phyloP scores from a whole-genome alignment of 2,113 vertebrate genomes.

The Todiramphus chloris region DNA sequence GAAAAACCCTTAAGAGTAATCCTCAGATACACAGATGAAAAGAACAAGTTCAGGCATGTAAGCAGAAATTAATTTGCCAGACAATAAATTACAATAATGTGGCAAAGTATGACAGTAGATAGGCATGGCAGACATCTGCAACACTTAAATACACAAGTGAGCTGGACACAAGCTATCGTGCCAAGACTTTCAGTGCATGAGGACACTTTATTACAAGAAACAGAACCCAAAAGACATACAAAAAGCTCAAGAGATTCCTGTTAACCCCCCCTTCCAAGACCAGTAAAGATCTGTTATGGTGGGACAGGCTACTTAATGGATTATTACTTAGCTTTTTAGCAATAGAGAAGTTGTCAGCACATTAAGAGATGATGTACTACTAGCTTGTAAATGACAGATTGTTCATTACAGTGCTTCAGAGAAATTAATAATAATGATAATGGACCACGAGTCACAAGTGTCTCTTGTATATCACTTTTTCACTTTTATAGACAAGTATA shows the following conservation, averaged over 20 bases:
- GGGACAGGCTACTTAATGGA: background rate
- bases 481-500: conserved; percentile 40
- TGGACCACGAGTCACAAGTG: background rate
- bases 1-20: background rate
- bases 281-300: background rate
- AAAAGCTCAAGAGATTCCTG: background rate
- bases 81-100: background rate
- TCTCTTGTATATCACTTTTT: conserved; percentile 50
- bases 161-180: background rate
- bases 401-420: conserved; percentile 9
- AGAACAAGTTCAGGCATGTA: background rate
- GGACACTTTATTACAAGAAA: background rate
- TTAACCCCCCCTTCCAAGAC: background rate
- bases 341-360: background rate
- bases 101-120: background rate
- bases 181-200: background rate
- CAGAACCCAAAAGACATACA: background rate
- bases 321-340: background rate
- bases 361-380: background rate
- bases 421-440: conserved; percentile 57
- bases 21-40: background rate
- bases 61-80: background rate
- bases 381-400: conserved; percentile 13
- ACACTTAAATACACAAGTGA: background rate
- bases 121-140: background rate